Evolutionary conservation across 2,888 invertebrate species (phyloP).

Genomic region (Hecatera dysodea): DNA sequence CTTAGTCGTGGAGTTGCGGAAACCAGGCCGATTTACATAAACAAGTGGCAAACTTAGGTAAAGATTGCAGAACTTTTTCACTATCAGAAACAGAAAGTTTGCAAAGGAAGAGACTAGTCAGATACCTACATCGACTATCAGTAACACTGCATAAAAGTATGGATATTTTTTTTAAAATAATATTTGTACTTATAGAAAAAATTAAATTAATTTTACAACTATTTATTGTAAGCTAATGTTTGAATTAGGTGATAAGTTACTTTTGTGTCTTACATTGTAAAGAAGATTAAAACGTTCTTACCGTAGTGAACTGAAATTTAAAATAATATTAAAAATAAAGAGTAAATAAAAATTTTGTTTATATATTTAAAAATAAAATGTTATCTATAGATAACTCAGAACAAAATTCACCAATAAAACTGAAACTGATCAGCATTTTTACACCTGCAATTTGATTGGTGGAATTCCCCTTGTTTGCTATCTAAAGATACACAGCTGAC

Average conservation of each 20-base stretch:
- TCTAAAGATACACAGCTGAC: background rate
- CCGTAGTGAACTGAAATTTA: background rate
- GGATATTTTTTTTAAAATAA: too few relatives aligned
- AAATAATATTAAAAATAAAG: background rate
- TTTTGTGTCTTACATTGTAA: background rate
- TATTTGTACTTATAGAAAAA: too few relatives aligned
- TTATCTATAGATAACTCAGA: background rate
- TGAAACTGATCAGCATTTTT: background rate
- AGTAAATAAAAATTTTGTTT: background rate
- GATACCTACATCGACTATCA: background rate
- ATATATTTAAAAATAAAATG: background rate
- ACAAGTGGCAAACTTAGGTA: background rate
- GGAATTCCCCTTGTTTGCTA: background rate
- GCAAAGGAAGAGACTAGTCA: background rate
- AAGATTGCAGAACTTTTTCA: background rate
- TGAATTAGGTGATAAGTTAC: background rate
- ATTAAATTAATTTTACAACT: too few relatives aligned
- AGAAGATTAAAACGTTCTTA: background rate
- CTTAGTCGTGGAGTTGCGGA: too few relatives aligned
- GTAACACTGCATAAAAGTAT: background rate
- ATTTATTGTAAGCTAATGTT: background rate
- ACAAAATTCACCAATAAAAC: background rate
- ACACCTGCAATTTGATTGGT: background rate
- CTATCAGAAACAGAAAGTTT: background rate
- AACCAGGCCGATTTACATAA: too few relatives aligned